Base-by-base conservation (phyloP, 1,140 invertebrate species). In the Bombus breviceps region DNA sequence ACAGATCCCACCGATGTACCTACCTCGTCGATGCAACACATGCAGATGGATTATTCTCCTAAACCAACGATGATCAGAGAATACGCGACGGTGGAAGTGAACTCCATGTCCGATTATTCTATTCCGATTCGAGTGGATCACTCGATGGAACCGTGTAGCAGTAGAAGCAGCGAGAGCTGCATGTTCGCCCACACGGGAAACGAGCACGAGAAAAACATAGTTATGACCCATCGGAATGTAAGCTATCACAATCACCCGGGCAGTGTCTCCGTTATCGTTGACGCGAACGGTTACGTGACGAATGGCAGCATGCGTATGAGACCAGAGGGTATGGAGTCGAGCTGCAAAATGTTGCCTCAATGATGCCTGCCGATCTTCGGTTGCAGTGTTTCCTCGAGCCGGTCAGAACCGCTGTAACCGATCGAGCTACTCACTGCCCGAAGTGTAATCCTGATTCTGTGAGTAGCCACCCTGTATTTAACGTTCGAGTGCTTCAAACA, bases 281-380 rank as follows among this genome's bases (percentile, higher is more conserved):
- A 95, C 53, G 91, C 93, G 62, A 95, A 96, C 88, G 95, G 95
- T 68, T 95, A 95, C 83, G 91, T 96, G 62, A 95, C 94, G 62
- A 96, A 95, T 87, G 96, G 96, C 76, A 96, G 93, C 89, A 94
- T 96, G 90, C 93, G 96, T 84, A 94, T 96, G 80, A 95, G 96
- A 79, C 96, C 96, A 79, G 96, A 96, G 92, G 96, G 96, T 92
- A 96, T 96, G 96, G 96, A 96, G 93, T 93, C 95, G 41, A 94
- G 91, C 64, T 94, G 93, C 86, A 93, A 92, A 53, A 94, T 94
- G 83, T 91, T 93, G 68, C 93, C 94, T 47, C 93, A 94, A 94
- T 95, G 94, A 95, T 95, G 93, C 93, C 94, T 92, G 91, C 92
- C 93, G 89, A 93, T 94, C 89, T 91, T 94, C 92, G 91, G 92